Conservation (phyloP, 2,113 vertebrate genomes). For the Bubo blakistoni region DNA sequence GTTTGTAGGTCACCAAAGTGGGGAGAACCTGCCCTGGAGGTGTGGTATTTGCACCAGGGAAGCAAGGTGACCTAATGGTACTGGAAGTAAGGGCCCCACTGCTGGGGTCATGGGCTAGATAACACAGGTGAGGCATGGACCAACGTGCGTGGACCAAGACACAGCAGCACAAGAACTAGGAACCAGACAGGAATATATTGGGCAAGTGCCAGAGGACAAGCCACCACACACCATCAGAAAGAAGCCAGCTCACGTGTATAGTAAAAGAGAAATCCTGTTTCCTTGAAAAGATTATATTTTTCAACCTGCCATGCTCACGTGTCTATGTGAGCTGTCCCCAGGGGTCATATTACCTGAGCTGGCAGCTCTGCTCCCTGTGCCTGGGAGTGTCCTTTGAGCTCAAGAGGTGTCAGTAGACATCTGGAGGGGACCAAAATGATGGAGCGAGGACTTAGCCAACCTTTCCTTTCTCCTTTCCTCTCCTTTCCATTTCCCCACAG, state of each 20-base stretch:
- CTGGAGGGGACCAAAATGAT: background rate
- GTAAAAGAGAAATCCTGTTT: background rate
- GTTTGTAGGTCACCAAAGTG: background rate
- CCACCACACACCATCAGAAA: background rate
- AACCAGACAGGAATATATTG: background rate
- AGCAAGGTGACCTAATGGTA: background rate
- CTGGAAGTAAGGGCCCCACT: background rate
- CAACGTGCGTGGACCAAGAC: background rate
- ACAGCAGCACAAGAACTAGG: background rate
- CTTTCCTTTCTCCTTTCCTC: background rate
- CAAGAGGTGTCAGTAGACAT: background rate
- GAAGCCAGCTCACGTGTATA: background rate
- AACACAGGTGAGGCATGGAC: background rate
- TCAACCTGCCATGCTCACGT: background rate
- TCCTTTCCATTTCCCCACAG: background rate
- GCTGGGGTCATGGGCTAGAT: background rate
- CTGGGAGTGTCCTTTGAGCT: background rate
- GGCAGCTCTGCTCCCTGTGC: background rate
- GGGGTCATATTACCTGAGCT: background rate
- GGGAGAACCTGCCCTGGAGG: background rate
- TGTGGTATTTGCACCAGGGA: background rate
- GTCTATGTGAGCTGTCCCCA: background rate
- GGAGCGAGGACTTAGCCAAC: background rate
- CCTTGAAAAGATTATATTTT: background rate
- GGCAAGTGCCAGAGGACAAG: background rate